These are phyloP conservation scores for Pachymerium ferrugineum DNA, from an alignment of 2,888 invertebrate genomes.

Conservation along the genomic window DNA sequence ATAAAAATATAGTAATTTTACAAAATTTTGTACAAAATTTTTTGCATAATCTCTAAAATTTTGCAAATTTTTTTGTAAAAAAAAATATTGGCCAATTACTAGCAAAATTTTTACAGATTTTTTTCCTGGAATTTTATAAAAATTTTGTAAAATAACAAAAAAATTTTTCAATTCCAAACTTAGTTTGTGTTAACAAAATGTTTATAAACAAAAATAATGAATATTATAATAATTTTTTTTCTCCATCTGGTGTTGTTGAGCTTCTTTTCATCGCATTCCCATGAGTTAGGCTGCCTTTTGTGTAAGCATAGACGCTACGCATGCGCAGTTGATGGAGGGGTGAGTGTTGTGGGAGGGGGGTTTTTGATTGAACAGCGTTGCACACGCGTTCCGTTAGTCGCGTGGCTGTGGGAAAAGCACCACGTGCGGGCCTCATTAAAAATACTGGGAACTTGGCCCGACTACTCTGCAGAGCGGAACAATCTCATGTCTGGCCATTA, in stretches of 20 bases:
- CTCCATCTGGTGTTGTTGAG: neutral
- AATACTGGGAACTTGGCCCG: conserved; percentile 9
- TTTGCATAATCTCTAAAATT: too few species aligned
- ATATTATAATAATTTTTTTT: neutral
- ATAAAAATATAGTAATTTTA: too few species aligned
- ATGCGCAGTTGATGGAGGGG: neutral
- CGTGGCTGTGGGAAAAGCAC: conserved; percentile 13
- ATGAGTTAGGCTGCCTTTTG: neutral
- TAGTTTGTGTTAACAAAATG: neutral
- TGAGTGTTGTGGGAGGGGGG: conserved; percentile 2
- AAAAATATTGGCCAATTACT: too few species aligned
- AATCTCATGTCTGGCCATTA: neutral
- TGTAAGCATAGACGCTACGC: neutral
- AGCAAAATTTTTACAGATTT: too few species aligned
- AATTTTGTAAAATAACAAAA: too few species aligned
- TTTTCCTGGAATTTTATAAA: too few species aligned
- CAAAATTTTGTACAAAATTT: too few species aligned
- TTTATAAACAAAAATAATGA: neutral
- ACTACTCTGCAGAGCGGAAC: neutral
- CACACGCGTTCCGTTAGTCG: conserved; percentile 13
- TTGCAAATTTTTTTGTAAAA: too few species aligned
- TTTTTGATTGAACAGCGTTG: conserved; percentile 8
- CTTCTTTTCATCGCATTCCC: conserved; percentile 9
- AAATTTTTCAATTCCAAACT: too few species aligned
- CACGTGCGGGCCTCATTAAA: conserved; percentile 13